These are phyloP conservation scores for Phyllotreta striolata DNA, from an alignment of 2,888 invertebrate genomes.

Conservation along the genomic window DNA sequence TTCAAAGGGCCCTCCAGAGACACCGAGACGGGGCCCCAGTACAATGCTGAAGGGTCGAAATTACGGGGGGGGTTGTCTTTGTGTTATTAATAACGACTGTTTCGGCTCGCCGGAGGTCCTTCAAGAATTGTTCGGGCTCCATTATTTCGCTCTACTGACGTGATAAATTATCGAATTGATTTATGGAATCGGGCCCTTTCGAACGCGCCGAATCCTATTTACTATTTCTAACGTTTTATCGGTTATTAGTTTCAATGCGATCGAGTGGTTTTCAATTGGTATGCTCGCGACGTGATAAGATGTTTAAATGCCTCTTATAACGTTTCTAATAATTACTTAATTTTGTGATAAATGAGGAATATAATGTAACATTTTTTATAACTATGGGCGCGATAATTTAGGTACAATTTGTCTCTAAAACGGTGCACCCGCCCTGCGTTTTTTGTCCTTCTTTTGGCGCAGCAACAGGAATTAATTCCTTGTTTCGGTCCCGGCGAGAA, in stretches of 20 bases:
- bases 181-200: constrained; percentile 26
- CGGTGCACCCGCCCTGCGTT: too few species aligned
- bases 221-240: not conserved
- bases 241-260: constrained; percentile 17
- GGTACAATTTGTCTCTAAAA: too few species aligned
- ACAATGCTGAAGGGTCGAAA: constrained; percentile 28
- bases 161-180: constrained; percentile 33
- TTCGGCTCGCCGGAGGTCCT: constrained; percentile 24
- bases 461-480: constrained; percentile 2
- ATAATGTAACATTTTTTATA: too few species aligned
- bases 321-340: too few species aligned
- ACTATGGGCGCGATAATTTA: too few species aligned
- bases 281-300: too few species aligned
- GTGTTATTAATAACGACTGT: constrained; percentile 36
- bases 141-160: constrained; percentile 26
- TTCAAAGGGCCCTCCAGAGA: constrained; percentile 25
- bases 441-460: too few species aligned
- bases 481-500: not conserved
- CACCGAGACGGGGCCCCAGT: not conserved
- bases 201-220: not conserved
- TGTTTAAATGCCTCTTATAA: too few species aligned
- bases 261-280: not conserved
- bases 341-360: too few species aligned
- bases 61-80: constrained; percentile 30
- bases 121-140: constrained; percentile 21